Evolutionary conservation across 2,113 vertebrate genomes (phyloP).

Genomic region (Cyanistes caeruleus): DNA sequence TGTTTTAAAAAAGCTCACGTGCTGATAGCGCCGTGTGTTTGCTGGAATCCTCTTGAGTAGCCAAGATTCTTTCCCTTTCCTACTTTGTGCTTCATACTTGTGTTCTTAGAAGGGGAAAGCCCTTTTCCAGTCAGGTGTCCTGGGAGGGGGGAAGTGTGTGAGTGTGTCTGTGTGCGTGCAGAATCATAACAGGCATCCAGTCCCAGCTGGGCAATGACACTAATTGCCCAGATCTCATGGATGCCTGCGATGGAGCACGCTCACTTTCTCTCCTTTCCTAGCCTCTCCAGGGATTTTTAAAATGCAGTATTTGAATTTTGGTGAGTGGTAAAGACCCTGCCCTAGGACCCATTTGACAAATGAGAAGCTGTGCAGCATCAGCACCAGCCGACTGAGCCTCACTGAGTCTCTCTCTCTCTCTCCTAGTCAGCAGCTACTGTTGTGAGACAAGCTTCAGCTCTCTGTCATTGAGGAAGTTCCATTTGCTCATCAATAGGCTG

Average conservation of each 20-base stretch:
- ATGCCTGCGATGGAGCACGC: constrained; percentile 65
- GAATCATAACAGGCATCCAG: constrained; percentile 61
- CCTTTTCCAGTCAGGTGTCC: constrained; percentile 55
- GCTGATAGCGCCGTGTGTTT: not conserved
- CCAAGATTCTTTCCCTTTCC: not conserved
- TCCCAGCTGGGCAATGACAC: constrained; percentile 76
- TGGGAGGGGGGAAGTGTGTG: not conserved
- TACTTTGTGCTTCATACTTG: not conserved
- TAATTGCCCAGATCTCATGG: constrained; percentile 75
- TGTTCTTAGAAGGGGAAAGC: constrained; percentile 40
- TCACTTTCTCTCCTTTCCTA: constrained; percentile 60
- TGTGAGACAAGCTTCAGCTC: constrained; percentile 72
- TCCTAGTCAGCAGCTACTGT: constrained; percentile 75
- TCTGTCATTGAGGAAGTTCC: constrained; percentile 78
- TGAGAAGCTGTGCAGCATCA: constrained; percentile 78
- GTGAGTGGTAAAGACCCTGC: constrained; percentile 80
- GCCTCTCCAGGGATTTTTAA: constrained; percentile 79
- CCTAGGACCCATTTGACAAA: constrained; percentile 85
- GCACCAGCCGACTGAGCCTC: constrained; percentile 74
- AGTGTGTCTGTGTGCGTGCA: not conserved
- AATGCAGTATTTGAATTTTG: constrained; percentile 83
- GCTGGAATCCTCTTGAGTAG: not conserved
- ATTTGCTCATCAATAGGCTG: constrained; percentile 77
- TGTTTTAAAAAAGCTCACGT: not conserved
- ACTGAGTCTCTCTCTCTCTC: constrained; percentile 69